These are phyloP conservation scores for Apantesis nais DNA, from an alignment of 2,888 invertebrate genomes.

Conservation along the genomic window DNA sequence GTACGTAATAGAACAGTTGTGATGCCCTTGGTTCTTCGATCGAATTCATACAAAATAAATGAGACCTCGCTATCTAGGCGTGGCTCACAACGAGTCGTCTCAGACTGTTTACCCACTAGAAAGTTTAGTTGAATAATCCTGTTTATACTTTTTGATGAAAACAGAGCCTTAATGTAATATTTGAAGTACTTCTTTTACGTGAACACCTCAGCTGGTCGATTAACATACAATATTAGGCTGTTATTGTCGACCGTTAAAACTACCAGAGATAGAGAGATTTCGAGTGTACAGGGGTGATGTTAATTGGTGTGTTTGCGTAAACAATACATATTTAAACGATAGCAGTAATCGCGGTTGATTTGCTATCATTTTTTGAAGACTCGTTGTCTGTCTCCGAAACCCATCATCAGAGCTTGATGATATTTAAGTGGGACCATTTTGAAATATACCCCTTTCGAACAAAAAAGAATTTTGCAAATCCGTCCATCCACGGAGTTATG, in stretches of 20 bases:
- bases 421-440: too few relatives aligned
- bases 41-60: slow-evolving; percentile 28
- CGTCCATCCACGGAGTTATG: too few relatives aligned
- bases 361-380: too few relatives aligned
- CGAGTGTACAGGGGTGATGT: too few relatives aligned
- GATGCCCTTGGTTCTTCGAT: slow-evolving; percentile 18
- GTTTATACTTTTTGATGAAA: background rate
- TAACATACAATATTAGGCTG: background rate
- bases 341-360: too few relatives aligned
- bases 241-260: background rate
- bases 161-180: background rate
- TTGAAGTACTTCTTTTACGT: background rate
- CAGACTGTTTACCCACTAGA: background rate
- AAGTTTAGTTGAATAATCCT: background rate
- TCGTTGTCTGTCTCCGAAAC: too few relatives aligned
- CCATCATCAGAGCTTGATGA: too few relatives aligned
- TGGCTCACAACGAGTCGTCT: background rate
- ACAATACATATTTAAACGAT: too few relatives aligned
- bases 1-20: background rate
- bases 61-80: background rate
- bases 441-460: too few relatives aligned
- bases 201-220: background rate
- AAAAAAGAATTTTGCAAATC: too few relatives aligned
- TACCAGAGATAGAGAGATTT: too few relatives aligned
- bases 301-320: too few relatives aligned